A percentile compares a stretch with the other conserved stretches of the same genome.
Evolutionary conservation across 1,140 invertebrate species (phyloP).

Genomic region (Polypedilum vanderplanki): DNA sequence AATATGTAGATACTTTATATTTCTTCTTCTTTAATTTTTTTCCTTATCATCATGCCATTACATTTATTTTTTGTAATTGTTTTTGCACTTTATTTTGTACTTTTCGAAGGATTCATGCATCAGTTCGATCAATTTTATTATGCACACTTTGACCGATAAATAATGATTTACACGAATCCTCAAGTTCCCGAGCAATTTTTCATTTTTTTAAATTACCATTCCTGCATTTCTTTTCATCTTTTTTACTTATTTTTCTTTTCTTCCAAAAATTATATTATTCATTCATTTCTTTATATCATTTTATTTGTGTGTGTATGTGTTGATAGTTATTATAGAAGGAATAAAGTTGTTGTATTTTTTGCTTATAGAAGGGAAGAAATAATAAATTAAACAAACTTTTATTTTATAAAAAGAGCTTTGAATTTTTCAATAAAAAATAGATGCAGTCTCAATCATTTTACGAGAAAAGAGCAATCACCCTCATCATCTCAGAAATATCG

Average conservation of each 20-base stretch:
- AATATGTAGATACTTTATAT: background rate
- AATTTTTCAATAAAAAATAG: slow-evolving; percentile 1
- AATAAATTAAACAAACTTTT: background rate
- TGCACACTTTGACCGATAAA: too few species aligned
- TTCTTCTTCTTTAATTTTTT: background rate
- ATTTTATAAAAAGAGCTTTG: background rate
- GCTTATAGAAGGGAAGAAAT: background rate
- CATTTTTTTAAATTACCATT: background rate
- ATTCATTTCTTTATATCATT: background rate
- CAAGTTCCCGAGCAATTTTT: slow-evolving; percentile 26
- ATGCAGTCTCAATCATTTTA: slow-evolving; percentile 9
- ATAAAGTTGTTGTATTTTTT: background rate
- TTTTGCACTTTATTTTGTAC: slow-evolving; percentile 26
- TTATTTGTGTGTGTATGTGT: background rate
- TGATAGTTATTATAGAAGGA: background rate
- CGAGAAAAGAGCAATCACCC: background rate
- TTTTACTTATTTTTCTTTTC: background rate
- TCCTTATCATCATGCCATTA: background rate
- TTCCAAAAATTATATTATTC: slow-evolving; percentile 5
- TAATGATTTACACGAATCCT: background rate
- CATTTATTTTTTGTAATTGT: slow-evolving; percentile 23
- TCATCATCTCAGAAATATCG: slow-evolving; percentile 1
- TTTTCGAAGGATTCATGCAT: slow-evolving; percentile 16
- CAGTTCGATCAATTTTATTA: background rate
- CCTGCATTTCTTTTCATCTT: slow-evolving; percentile 8